phyloP scores from a whole-genome alignment of 2,113 vertebrate species.

The Anoura caudifer region DNA sequence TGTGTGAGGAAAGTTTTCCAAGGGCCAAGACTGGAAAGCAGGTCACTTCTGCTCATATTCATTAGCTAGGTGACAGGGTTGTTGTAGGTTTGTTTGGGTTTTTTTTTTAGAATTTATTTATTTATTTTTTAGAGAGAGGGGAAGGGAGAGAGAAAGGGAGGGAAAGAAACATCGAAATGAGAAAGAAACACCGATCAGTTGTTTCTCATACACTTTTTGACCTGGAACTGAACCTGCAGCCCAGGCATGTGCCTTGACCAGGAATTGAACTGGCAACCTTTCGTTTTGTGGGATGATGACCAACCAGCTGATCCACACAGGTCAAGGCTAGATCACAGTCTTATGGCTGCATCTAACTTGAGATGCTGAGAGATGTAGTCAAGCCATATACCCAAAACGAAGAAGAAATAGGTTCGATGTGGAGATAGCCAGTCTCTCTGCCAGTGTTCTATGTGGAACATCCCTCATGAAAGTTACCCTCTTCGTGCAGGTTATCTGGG shows the following conservation, averaged over 20 bases:
- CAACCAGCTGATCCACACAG: too few species aligned
- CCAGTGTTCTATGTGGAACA: neutral
- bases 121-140: too few species aligned
- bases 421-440: neutral
- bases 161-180: too few species aligned
- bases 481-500: constrained; percentile 83
- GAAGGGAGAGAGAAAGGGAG: too few species aligned
- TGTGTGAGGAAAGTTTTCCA: neutral
- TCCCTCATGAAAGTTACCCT: neutral
- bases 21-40: neutral
- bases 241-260: too few species aligned
- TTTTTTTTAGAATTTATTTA: too few species aligned
- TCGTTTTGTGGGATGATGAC: too few species aligned
- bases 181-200: too few species aligned
- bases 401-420: neutral
- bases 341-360: neutral
- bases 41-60: neutral
- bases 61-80: neutral
- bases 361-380: neutral
- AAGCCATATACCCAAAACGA: neutral
- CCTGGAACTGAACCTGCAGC: too few species aligned
- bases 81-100: too few species aligned
- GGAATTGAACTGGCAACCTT: too few species aligned
- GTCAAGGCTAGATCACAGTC: neutral
- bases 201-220: too few species aligned